These are phyloP conservation scores for Drosophila histrio DNA, from an alignment of 2,888 invertebrate genomes.

Conservation along the genomic window DNA sequence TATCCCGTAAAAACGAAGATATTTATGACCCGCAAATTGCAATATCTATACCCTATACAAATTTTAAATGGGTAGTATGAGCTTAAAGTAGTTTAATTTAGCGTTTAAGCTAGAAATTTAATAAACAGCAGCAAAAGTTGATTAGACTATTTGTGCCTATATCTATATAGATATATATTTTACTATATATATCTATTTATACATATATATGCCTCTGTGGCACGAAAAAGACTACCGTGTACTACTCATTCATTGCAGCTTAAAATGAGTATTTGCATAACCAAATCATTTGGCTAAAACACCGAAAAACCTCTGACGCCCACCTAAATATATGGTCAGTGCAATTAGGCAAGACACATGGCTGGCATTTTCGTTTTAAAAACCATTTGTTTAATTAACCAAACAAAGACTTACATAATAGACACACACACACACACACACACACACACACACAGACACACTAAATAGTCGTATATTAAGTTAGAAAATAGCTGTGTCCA, in stretches of 20 bases:
- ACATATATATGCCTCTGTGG: not conserved
- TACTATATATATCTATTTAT: not conserved
- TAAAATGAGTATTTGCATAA: conserved; percentile 45
- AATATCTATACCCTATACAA: not conserved
- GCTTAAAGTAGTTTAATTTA: not conserved
- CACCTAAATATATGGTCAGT: conserved; percentile 17
- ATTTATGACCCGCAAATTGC: not conserved
- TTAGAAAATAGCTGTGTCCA: conserved; percentile 31
- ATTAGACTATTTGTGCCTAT: not conserved
- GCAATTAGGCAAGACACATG: conserved; percentile 18
- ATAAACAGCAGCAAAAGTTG: not conserved
- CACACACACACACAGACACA: not conserved
- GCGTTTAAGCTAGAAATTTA: too few relatives aligned
- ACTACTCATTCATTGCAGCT: conserved; percentile 7
- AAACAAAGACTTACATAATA: conserved; percentile 42
- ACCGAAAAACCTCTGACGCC: conserved; percentile 23
- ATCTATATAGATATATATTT: not conserved
- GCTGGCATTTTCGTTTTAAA: conserved; percentile 29
- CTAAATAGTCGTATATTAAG: not conserved
- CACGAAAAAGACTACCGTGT: not conserved
- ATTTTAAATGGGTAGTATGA: not conserved
- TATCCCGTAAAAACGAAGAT: not conserved
- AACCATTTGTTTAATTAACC: conserved; percentile 61
- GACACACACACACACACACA: conserved; percentile 7
- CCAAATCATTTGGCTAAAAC: conserved; percentile 8